These are phyloP conservation scores for Lepidochitona cinerea DNA, from an alignment of 2,888 invertebrate genomes.

Conservation along the genomic window DNA sequence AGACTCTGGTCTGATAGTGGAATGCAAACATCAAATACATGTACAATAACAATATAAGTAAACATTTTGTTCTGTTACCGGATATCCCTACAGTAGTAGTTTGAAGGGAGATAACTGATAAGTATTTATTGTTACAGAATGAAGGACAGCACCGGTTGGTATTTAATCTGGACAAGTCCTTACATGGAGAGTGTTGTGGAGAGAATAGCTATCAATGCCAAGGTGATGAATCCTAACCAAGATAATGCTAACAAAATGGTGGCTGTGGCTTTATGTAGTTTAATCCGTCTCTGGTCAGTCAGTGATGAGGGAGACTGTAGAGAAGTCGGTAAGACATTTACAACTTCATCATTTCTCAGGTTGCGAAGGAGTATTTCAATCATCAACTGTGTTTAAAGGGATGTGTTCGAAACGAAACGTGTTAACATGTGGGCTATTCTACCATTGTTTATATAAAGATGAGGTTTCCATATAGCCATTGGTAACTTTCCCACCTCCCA, in stretches of 20 bases:
- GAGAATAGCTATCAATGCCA: constrained; percentile 88
- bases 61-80: background rate
- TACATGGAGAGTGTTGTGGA: constrained; percentile 91
- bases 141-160: constrained; percentile 98
- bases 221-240: constrained; percentile 68
- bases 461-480: too few relatives aligned
- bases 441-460: too few relatives aligned
- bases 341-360: too few relatives aligned
- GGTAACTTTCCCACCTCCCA: too few relatives aligned
- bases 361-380: too few relatives aligned
- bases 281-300: constrained; percentile 85
- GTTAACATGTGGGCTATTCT: too few relatives aligned
- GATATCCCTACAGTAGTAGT: background rate
- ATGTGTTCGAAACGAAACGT: too few relatives aligned
- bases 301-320: constrained; percentile 82
- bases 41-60: too few relatives aligned
- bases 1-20: too few relatives aligned
- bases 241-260: constrained; percentile 81
- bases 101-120: background rate
- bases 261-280: constrained; percentile 84
- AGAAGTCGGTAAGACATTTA: constrained; percentile 81
- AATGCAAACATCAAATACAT: too few relatives aligned
- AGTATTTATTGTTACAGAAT: constrained; percentile 77
- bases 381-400: too few relatives aligned
- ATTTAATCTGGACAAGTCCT: constrained; percentile 93